phyloP scores from a whole-genome alignment of 2,888 invertebrate genomes.

The Orchestes rusci region DNA sequence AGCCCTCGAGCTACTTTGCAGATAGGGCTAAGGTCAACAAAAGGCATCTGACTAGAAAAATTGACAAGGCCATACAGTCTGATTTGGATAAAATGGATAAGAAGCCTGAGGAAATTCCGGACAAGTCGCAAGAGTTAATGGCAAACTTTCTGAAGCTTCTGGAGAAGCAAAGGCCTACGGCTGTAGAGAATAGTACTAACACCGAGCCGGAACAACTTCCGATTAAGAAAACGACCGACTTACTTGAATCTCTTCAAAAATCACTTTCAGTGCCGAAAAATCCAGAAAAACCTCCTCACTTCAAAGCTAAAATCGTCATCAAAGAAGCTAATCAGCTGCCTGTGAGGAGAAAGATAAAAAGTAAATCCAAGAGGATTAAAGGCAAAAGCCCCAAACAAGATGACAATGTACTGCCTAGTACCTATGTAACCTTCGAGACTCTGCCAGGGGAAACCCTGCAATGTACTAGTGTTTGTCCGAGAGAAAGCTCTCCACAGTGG shows the following conservation, averaged over 20 bases:
- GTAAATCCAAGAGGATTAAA: constrained; percentile 37
- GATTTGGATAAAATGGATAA: constrained; percentile 16
- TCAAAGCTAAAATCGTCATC: constrained; percentile 49
- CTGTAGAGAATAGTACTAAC: constrained; percentile 35
- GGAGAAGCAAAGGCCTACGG: constrained; percentile 28
- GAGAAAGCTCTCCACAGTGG: constrained; percentile 51
- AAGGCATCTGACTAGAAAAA: constrained; percentile 8
- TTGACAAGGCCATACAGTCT: constrained; percentile 28
- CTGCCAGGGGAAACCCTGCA: constrained; percentile 33
- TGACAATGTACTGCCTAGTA: constrained; percentile 48
- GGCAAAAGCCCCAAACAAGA: constrained; percentile 23
- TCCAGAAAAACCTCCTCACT: constrained; percentile 27
- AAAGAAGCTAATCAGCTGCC: constrained; percentile 53
- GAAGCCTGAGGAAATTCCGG: background rate
- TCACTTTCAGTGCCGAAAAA: constrained; percentile 26
- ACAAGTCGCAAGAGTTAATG: constrained; percentile 22
- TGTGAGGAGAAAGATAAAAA: constrained; percentile 38
- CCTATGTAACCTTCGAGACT: constrained; percentile 56
- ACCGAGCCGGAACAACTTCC: constrained; percentile 28
- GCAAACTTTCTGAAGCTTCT: constrained; percentile 32
- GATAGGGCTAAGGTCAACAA: constrained; percentile 13
- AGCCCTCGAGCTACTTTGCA: constrained; percentile 6
- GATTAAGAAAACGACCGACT: constrained; percentile 34
- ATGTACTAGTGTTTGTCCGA: constrained; percentile 48
- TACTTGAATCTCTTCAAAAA: constrained; percentile 40